phyloP scores from a whole-genome alignment of 1,140 invertebrate genomes.

The Sitodiplosis mosellana region DNA sequence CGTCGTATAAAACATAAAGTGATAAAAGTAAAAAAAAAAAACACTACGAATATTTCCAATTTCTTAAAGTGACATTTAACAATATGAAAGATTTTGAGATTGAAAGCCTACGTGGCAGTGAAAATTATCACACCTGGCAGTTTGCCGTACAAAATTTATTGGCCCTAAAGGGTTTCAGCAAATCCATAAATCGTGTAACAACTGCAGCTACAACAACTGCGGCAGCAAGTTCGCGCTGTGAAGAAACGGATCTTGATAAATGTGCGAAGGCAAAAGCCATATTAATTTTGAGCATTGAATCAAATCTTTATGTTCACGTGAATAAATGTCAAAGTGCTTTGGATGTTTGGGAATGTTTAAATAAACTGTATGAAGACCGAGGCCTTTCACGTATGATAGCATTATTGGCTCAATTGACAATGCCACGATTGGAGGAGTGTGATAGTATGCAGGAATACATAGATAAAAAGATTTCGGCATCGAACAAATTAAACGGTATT shows the following conservation, averaged over 20 bases:
- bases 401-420: conserved; percentile 14
- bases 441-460: conserved; percentile 17
- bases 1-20: too few relatives aligned
- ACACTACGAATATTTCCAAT: too few relatives aligned
- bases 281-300: not conserved
- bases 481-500: not conserved
- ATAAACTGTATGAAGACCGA: conserved; percentile 16
- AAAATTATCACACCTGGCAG: not conserved
- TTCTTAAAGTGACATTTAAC: not conserved
- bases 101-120: conserved; percentile 1
- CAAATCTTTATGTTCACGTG: conserved; percentile 11
- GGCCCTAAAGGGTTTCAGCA: not conserved
- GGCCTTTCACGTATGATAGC: conserved; percentile 19
- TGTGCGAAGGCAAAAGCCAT: not conserved
- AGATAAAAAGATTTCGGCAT: conserved; percentile 9
- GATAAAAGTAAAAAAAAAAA: too few relatives aligned
- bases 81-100: not conserved
- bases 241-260: not conserved
- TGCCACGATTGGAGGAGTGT: conserved; percentile 13
- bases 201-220: too few relatives aligned
- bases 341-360: conserved; percentile 14
- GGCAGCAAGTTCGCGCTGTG: not conserved
- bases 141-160: not conserved
- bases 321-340: conserved; percentile 8
- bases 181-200: not conserved